Conservation (phyloP, 2,888 invertebrate genomes). For the Lasioglossum calceatum region DNA sequence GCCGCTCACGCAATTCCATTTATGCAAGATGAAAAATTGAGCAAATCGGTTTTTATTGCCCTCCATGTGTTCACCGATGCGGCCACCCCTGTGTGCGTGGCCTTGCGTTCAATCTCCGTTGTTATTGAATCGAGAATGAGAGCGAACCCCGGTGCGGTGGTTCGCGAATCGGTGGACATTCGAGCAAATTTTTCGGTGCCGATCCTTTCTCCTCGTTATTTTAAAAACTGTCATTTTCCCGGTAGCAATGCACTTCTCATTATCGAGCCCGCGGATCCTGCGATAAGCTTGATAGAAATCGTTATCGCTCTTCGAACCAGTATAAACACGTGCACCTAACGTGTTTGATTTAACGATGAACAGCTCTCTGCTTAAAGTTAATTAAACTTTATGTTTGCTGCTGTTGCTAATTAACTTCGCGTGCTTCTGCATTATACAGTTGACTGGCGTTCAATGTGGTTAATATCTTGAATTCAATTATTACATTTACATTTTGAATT, state of each 20-base stretch:
- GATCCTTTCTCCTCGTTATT: neutral
- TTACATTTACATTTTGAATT: neutral
- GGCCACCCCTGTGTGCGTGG: neutral
- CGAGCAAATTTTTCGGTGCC: neutral
- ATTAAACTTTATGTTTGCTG: neutral
- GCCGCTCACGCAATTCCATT: neutral
- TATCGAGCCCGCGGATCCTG: neutral
- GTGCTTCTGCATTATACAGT: neutral
- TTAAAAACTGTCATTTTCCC: neutral
- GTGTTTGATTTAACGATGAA: neutral
- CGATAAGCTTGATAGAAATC: neutral
- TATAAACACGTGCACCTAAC: neutral
- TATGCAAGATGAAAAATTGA: slow-evolving; percentile 2
- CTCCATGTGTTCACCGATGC: neutral
- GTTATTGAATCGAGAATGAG: slow-evolving; percentile 42
- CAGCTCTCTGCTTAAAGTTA: neutral
- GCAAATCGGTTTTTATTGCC: slow-evolving; percentile 21
- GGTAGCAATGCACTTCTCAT: neutral
- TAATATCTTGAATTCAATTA: neutral
- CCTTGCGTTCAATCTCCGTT: slow-evolving; percentile 6
- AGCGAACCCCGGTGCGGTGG: slow-evolving; percentile 13
- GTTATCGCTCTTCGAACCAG: neutral
- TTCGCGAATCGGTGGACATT: neutral
- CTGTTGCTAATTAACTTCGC: neutral
- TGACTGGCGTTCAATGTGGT: neutral